Evolutionary conservation across 2,888 invertebrate species (phyloP).

Genomic region (Agrotis puta): DNA sequence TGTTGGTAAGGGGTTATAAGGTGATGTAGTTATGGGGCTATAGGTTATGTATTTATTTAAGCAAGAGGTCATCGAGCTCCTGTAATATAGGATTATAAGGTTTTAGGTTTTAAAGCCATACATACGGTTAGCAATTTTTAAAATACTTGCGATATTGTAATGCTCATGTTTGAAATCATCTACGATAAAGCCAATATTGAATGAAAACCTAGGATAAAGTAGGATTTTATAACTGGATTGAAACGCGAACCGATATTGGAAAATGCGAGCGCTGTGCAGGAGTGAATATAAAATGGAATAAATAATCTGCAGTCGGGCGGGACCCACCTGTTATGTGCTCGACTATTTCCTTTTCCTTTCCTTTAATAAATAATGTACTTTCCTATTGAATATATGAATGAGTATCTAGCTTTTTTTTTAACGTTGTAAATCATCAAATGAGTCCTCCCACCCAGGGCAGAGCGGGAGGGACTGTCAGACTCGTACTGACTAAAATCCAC

Average conservation of each 20-base stretch:
- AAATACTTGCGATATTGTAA: background rate
- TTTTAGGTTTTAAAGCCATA: too few relatives aligned
- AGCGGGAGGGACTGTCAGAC: too few relatives aligned
- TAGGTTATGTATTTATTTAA: too few relatives aligned
- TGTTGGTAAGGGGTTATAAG: too few relatives aligned
- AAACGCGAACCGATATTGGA: conserved; percentile 40
- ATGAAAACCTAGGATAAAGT: conserved; percentile 12
- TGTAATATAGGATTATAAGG: too few relatives aligned
- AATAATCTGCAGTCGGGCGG: conserved; percentile 9
- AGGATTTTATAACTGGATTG: conserved; percentile 26
- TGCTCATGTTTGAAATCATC: background rate
- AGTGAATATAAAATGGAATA: conserved; percentile 24
- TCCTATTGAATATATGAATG: background rate
- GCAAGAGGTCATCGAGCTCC: too few relatives aligned
- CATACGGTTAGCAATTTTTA: too few relatives aligned
- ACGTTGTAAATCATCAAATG: too few relatives aligned
- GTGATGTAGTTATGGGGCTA: too few relatives aligned
- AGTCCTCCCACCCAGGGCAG: too few relatives aligned
- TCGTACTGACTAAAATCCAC: too few relatives aligned
- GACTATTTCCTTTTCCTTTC: conserved; percentile 11
- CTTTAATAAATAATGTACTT: background rate
- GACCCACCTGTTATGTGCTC: background rate
- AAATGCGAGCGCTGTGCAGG: conserved; percentile 16
- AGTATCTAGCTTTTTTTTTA: too few relatives aligned
- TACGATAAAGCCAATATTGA: background rate